phyloP scores from a whole-genome alignment of 2,113 vertebrate species.

The Pelecanus crispus region DNA sequence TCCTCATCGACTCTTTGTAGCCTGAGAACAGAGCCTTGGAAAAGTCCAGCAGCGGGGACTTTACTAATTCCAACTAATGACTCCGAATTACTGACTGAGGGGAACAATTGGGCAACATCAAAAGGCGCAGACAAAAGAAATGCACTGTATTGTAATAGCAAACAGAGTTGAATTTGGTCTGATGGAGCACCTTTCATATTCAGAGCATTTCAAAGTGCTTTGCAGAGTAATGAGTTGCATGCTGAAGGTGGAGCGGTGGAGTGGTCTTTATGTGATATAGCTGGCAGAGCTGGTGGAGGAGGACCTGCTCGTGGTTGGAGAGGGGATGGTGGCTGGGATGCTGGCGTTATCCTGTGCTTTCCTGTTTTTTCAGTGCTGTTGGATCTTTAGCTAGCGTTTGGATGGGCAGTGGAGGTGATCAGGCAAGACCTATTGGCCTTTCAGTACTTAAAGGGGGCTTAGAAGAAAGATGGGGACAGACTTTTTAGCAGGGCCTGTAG shows the following conservation, averaged over 20 bases:
- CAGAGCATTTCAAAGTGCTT: constrained; percentile 43
- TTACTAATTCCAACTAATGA: constrained; percentile 43
- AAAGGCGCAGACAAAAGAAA: not conserved
- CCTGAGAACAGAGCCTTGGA: not conserved
- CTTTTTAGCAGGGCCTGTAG: not conserved
- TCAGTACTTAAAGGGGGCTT: not conserved
- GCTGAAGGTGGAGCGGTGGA: not conserved
- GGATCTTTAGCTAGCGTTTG: not conserved
- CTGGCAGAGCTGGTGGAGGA: not conserved
- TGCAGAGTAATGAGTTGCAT: constrained; percentile 49
- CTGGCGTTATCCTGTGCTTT: not conserved
- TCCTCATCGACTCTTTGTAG: constrained; percentile 5
- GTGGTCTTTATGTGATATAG: constrained; percentile 10
- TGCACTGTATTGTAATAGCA: not conserved
- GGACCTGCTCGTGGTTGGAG: not conserved
- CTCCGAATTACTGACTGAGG: constrained; percentile 9
- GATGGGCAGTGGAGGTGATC: not conserved
- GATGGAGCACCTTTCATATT: constrained; percentile 24
- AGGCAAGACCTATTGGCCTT: not conserved
- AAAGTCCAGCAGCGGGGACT: not conserved
- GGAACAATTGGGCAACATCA: constrained; percentile 16
- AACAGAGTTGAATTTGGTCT: constrained; percentile 20
- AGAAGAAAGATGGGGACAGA: not conserved
- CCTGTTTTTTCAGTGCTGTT: not conserved
- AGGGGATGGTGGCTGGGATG: not conserved